Conservation (phyloP, 2,113 vertebrate species). For the Sterrhoptilus dennistouni region DNA sequence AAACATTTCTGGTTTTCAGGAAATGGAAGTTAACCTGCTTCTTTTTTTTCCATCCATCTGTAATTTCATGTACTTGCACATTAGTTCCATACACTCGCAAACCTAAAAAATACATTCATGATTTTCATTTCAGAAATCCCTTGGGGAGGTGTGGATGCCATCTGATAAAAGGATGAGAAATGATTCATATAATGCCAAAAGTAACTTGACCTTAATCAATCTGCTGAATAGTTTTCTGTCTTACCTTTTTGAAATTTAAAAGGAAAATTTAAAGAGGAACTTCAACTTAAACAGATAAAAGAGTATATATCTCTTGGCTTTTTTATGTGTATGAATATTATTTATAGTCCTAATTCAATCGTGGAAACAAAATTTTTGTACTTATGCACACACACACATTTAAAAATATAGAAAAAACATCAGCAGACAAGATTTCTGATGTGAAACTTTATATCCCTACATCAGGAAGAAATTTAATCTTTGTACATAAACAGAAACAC, state of each 20-base stretch:
- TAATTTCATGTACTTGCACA: background rate
- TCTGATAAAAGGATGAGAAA: background rate
- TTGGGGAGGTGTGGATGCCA: background rate
- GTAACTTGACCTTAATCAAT: background rate
- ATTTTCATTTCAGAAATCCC: background rate
- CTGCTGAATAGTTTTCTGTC: background rate
- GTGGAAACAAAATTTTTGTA: background rate
- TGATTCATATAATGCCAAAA: background rate
- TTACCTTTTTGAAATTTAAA: background rate
- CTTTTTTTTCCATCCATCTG: background rate
- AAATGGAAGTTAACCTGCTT: background rate
- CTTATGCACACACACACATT: fast-evolving
- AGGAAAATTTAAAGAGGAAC: background rate
- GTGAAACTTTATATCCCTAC: background rate
- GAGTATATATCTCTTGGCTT: fast-evolving
- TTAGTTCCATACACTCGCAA: background rate
- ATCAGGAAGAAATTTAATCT: background rate
- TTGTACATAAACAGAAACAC: background rate
- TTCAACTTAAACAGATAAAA: background rate
- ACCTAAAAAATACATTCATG: background rate
- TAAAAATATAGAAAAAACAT: background rate
- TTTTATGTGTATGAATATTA: background rate
- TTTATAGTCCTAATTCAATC: background rate
- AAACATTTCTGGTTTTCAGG: background rate
- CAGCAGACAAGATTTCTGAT: background rate